phyloP scores from a whole-genome alignment of 53 echinoderm and acorn worm species.

The Paracentrotus lividus region DNA sequence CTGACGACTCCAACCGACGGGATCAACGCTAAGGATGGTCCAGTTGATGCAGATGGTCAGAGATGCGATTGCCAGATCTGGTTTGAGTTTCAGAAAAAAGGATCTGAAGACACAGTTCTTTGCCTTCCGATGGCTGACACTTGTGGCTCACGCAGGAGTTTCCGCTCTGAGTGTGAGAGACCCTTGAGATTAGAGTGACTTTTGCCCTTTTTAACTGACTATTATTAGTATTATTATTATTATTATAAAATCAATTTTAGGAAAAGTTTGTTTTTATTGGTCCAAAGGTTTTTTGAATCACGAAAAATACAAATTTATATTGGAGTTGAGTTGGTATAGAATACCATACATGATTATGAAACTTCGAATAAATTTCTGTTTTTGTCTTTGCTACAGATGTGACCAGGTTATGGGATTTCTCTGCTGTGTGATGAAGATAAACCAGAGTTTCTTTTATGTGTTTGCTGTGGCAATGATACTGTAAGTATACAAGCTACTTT shows the following conservation, averaged over 20 bases:
- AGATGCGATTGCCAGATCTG: conserved; percentile 81
- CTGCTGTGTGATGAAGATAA: conserved; percentile 88
- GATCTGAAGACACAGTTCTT: conserved; percentile 94
- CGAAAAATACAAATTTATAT: too few species aligned
- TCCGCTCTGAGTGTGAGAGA: conserved; percentile 71
- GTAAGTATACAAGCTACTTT: too few species aligned
- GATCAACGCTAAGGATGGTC: conserved; percentile 96
- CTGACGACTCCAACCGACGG: conserved; percentile 88
- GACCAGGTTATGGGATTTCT: conserved; percentile 96
- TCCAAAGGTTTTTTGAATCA: too few species aligned
- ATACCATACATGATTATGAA: too few species aligned
- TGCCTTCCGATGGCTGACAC: conserved; percentile 94
- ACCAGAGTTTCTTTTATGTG: conserved; percentile 88
- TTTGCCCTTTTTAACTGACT: too few species aligned
- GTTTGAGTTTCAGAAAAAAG: conserved; percentile 76
- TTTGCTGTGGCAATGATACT: conserved; percentile 99
- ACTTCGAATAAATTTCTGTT: background rate
- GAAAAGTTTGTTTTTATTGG: too few species aligned
- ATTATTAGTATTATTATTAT: too few species aligned
- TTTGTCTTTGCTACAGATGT: conserved; percentile 81
- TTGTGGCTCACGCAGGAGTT: conserved; percentile 95
- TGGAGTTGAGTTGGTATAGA: too few species aligned
- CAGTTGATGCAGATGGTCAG: conserved; percentile 83
- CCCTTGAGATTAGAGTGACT: background rate
- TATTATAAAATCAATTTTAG: too few species aligned